These are phyloP conservation scores for Tetramorium parvispinum DNA, from an alignment of 1,140 invertebrate genomes.

Conservation along the genomic window DNA sequence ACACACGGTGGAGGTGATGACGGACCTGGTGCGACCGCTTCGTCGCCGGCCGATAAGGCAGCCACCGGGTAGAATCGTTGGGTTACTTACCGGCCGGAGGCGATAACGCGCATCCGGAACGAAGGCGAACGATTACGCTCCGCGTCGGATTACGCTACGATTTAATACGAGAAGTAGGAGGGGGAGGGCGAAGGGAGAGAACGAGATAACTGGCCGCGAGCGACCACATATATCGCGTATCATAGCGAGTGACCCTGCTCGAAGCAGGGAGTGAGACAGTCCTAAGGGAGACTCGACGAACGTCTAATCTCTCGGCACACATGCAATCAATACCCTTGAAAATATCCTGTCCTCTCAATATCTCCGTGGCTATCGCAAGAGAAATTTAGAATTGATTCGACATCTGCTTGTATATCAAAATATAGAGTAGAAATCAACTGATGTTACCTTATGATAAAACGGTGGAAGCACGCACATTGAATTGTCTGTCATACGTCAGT, in stretches of 20 bases:
- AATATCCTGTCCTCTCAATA: neutral
- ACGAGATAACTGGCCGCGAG: constrained; percentile 11
- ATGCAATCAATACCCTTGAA: neutral
- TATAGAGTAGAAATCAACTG: neutral
- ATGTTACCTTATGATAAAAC: neutral
- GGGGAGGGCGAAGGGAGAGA: neutral
- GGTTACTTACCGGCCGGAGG: constrained; percentile 64
- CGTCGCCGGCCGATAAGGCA: constrained; percentile 78
- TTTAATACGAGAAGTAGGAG: constrained; percentile 18
- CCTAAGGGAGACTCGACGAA: neutral
- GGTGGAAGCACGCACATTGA: neutral
- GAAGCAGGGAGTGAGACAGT: neutral
- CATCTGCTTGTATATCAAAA: neutral
- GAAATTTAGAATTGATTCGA: neutral
- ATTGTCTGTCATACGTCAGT: neutral
- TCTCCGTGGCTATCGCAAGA: neutral
- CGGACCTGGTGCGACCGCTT: constrained; percentile 62
- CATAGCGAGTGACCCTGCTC: neutral
- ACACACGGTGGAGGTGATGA: constrained; percentile 66
- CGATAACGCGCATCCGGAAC: constrained; percentile 53
- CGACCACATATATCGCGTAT: constrained; percentile 18
- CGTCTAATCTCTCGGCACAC: constrained; percentile 21
- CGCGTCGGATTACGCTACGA: constrained; percentile 45
- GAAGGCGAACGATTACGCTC: constrained; percentile 46
- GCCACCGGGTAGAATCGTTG: constrained; percentile 71